Evolutionary conservation across 2,888 invertebrate genomes (phyloP).

Genomic region (Altica lythri): DNA sequence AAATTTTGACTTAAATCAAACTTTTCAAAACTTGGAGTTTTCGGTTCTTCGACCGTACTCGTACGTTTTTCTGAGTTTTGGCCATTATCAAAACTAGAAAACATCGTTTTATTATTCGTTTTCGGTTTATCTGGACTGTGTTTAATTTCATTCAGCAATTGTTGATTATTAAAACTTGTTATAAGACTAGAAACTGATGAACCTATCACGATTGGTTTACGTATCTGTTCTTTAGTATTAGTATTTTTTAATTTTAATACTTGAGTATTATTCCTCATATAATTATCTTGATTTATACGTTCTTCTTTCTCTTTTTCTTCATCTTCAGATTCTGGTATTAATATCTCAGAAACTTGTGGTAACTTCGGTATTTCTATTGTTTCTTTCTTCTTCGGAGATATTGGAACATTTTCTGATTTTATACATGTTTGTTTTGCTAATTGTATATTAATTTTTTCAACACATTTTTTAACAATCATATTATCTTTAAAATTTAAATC

Average conservation of each 20-base stretch:
- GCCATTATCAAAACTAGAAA: constrained; percentile 55
- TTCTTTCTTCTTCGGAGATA: constrained; percentile 56
- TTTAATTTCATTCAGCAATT: constrained; percentile 64
- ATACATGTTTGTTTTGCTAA: constrained; percentile 51
- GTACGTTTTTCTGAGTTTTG: constrained; percentile 53
- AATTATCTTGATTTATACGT: constrained; percentile 54
- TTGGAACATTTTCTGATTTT: constrained; percentile 45
- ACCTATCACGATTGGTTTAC: constrained; percentile 66
- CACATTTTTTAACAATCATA: constrained; percentile 50
- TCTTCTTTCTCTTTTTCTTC: constrained; percentile 48
- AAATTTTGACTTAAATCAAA: constrained; percentile 77
- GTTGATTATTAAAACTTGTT: constrained; percentile 56
- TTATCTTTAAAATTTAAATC: constrained; percentile 32
- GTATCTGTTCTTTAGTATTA: constrained; percentile 57
- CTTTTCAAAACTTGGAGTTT: constrained; percentile 57
- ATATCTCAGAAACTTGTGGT: constrained; percentile 75
- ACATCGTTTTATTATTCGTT: constrained; percentile 45
- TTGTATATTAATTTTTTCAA: constrained; percentile 53
- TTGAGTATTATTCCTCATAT: constrained; percentile 56
- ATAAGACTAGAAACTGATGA: constrained; percentile 64
- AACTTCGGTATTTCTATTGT: constrained; percentile 72
- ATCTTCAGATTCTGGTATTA: constrained; percentile 69
- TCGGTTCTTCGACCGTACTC: constrained; percentile 30
- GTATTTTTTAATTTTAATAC: constrained; percentile 56
- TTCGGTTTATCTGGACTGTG: constrained; percentile 46